phyloP scores from a whole-genome alignment of 2,888 invertebrate species.

The Ectemnius continuus region DNA sequence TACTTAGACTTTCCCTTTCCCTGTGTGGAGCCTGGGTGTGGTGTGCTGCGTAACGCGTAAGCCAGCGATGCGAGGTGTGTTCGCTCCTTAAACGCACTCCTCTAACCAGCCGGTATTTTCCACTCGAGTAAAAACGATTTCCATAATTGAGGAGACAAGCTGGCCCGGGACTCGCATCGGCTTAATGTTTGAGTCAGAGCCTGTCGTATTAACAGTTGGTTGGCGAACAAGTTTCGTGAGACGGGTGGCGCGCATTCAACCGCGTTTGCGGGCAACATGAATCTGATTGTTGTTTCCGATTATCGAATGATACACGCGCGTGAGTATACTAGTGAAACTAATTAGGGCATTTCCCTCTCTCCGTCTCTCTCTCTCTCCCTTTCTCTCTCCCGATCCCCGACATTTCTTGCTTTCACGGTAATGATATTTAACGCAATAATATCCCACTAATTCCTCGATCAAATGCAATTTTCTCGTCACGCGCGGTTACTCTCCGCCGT shows the following conservation, averaged over 20 bases:
- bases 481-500: too few relatives aligned
- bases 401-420: slow-evolving; percentile 13
- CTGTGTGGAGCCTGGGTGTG: not conserved
- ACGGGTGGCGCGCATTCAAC: not conserved
- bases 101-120: slow-evolving; percentile 35
- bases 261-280: not conserved
- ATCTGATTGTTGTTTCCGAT: not conserved
- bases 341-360: not conserved
- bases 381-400: not conserved
- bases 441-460: slow-evolving; percentile 30
- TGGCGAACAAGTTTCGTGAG: slow-evolving; percentile 8
- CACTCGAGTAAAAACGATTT: slow-evolving; percentile 44
- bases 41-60: slow-evolving; percentile 15
- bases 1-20: slow-evolving; percentile 7
- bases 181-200: not conserved
- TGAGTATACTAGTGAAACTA: not conserved
- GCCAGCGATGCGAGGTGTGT: slow-evolving; percentile 7
- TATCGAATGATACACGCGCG: not conserved
- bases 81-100: slow-evolving; percentile 24
- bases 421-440: slow-evolving; percentile 25
- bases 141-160: slow-evolving; percentile 48
- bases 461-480: slow-evolving; percentile 6
- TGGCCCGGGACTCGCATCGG: slow-evolving; percentile 26
- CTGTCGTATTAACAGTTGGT: slow-evolving; percentile 15
- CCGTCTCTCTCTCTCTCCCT: too few relatives aligned